phyloP scores from a whole-genome alignment of 2,797 vertebrate species.

The Syndactyla subalaris region DNA sequence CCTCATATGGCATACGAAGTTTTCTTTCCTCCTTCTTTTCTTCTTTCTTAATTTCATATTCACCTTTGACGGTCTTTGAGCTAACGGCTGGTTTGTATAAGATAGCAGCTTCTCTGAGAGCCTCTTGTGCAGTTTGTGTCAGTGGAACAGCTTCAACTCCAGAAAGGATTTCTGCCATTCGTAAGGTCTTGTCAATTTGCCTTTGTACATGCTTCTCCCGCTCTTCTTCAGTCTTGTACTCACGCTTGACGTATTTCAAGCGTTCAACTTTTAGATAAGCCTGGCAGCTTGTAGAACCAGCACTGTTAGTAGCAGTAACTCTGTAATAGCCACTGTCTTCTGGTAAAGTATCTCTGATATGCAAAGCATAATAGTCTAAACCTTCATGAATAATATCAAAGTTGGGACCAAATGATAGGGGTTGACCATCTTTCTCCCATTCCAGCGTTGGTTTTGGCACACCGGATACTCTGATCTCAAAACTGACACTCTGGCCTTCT shows the following conservation, averaged over 20 bases:
- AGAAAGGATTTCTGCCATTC: constrained; percentile 92
- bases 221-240: constrained; percentile 85
- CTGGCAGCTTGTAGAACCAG: constrained; percentile 97
- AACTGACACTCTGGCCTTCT: constrained; percentile 92
- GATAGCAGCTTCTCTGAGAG: constrained; percentile 91
- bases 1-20: constrained; percentile 93
- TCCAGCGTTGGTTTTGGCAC: constrained; percentile 85
- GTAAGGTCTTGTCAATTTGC: constrained; percentile 91
- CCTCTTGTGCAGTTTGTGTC: constrained; percentile 90
- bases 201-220: constrained; percentile 82
- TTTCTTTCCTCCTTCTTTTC: constrained; percentile 91
- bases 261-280: constrained; percentile 92
- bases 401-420: constrained; percentile 90
- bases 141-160: constrained; percentile 87
- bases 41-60: constrained; percentile 88
- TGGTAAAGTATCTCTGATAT: constrained; percentile 91
- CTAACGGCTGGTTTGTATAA: constrained; percentile 94
- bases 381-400: constrained; percentile 97
- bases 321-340: constrained; percentile 96
- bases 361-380: constrained; percentile 95
- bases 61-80: constrained; percentile 91
- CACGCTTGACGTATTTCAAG: constrained; percentile 88
- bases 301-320: constrained; percentile 96
- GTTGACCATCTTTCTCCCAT: constrained; percentile 97
- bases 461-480: constrained; percentile 97